Percentiles rank a stretch among this genome's conserved stretches.
Conservation (phyloP, 1,140 invertebrate genomes). For the Trachymyrmex cornetzi region DNA sequence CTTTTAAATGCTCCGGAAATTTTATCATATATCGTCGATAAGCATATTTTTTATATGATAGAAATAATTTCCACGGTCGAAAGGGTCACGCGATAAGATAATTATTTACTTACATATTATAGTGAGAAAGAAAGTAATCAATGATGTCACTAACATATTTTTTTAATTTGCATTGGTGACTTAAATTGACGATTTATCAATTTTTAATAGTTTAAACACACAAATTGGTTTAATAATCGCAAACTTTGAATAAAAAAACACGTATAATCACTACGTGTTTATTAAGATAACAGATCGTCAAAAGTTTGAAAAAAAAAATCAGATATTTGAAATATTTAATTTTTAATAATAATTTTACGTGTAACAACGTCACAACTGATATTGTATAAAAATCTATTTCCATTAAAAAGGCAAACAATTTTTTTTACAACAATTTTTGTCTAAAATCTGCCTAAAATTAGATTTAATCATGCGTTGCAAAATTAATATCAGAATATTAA, state of each 20-base stretch:
- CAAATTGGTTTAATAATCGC: not conserved
- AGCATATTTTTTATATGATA: slow-evolving; percentile 26
- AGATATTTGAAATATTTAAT: not conserved
- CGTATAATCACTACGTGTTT: not conserved
- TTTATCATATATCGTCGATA: slow-evolving; percentile 3
- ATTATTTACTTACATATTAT: slow-evolving; percentile 37
- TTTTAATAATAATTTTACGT: slow-evolving; percentile 4
- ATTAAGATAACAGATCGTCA: not conserved
- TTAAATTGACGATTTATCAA: not conserved
- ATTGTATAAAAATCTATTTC: not conserved
- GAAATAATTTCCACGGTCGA: slow-evolving; percentile 30
- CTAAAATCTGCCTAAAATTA: not conserved
- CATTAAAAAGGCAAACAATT: not conserved
- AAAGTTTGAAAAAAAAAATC: not conserved
- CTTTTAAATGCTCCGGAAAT: slow-evolving; percentile 5
- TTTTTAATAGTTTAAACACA: not conserved
- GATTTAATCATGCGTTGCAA: not conserved
- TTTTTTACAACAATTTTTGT: not conserved
- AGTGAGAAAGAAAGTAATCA: slow-evolving; percentile 23
- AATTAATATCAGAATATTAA: not conserved
- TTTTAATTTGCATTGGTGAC: not conserved
- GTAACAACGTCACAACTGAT: not conserved
- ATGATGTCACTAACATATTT: slow-evolving; percentile 4
- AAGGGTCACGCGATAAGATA: slow-evolving; percentile 49
- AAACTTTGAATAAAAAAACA: not conserved